Percentiles rank a stretch among this genome's conserved stretches.
Evolutionary conservation across 1,140 invertebrate genomes (phyloP).

Genomic region (Drosophila serrata): DNA sequence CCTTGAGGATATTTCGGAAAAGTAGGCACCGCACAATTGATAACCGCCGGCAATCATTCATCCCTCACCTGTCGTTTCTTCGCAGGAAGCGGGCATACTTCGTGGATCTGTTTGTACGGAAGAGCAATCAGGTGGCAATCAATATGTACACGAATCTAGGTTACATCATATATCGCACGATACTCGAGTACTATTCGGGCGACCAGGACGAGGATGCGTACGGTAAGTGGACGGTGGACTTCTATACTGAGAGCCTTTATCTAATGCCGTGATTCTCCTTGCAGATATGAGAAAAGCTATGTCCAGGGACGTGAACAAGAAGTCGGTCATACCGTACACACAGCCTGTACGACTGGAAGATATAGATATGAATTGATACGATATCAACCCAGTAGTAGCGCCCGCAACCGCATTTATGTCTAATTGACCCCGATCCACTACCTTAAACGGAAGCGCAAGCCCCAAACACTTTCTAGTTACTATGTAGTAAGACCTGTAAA

Average conservation of each 20-base stretch:
- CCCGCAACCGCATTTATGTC: slow-evolving; percentile 73
- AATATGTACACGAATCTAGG: slow-evolving; percentile 99
- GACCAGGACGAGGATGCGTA: slow-evolving; percentile 99
- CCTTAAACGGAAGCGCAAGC: slow-evolving; percentile 5
- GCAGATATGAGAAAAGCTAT: slow-evolving; percentile 99
- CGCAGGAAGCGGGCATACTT: slow-evolving; percentile 97
- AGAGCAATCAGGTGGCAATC: slow-evolving; percentile 98
- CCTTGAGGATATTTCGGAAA: slow-evolving; percentile 98
- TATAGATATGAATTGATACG: slow-evolving; percentile 90
- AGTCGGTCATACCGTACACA: slow-evolving; percentile 96
- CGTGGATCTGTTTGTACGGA: slow-evolving; percentile 99
- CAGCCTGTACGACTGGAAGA: slow-evolving; percentile 98
- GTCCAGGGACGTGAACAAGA: slow-evolving; percentile 95
- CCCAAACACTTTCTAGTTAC: slow-evolving; percentile 23
- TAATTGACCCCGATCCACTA: slow-evolving; percentile 41
- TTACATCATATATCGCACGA: slow-evolving; percentile 98
- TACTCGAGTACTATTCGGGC: slow-evolving; percentile 98
- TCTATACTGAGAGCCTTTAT: too few relatives aligned
- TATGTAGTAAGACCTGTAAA: slow-evolving; percentile 38
- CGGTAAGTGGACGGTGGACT: slow-evolving; percentile 88
- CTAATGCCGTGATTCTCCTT: slow-evolving; percentile 53
- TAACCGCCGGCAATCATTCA: background rate
- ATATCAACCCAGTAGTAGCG: slow-evolving; percentile 65
- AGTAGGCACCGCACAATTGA: slow-evolving; percentile 87
- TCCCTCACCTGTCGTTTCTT: background rate